Evolutionary conservation across 2,888 invertebrate species (phyloP), one percentile per base, ranked within the genome.

Genomic region (Arge pagana): DNA sequence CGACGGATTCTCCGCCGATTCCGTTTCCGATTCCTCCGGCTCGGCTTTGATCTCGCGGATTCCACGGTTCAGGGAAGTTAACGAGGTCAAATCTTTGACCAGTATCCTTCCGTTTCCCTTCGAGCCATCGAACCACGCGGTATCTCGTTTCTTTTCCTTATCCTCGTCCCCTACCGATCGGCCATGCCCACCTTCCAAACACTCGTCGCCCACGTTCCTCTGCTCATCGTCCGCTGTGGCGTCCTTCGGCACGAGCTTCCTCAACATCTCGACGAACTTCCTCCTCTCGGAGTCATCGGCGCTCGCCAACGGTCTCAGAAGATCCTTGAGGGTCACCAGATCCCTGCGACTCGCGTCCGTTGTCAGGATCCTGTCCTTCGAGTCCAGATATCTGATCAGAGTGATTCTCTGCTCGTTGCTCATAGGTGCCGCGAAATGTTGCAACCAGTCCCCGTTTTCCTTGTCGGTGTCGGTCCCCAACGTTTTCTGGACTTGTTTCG

Each of bases 161-260:
- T 21, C 36, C 23, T 49, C 45, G 49, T 48, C 40, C 50, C 41
- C 36, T 36, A 41, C 21, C 39, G 39, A 39, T 31, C 48, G 49
- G 41, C 28, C 37, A 10, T 11, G 36, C 8, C 33, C 19, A 15
- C 37, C 18, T 16, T 6, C 2, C 7, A n/a, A 5, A 1, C 8
- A 35, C 31, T 33, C 37, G 13, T 16, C 7, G 28, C 7, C 15
- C 8, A 33, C 48, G 37, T 36, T 48, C 16, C 23, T 35, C 16
- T 31, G 18, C 13, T n/a, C 39, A 3, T 33, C 33, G 24, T 23
- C n/a, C 5, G n/a, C 18, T 8, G 28, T 15, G 13, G n/a, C 4
- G 11, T 11, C 13, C 31, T 11, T 18, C 5, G 45, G 30, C 28
- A 16, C 1, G 8, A 45, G 15, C 18, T 33, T 45, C 8, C 23